Evolutionary conservation across 1,140 invertebrate species (phyloP).

Genomic region (Brachionus angularis): DNA sequence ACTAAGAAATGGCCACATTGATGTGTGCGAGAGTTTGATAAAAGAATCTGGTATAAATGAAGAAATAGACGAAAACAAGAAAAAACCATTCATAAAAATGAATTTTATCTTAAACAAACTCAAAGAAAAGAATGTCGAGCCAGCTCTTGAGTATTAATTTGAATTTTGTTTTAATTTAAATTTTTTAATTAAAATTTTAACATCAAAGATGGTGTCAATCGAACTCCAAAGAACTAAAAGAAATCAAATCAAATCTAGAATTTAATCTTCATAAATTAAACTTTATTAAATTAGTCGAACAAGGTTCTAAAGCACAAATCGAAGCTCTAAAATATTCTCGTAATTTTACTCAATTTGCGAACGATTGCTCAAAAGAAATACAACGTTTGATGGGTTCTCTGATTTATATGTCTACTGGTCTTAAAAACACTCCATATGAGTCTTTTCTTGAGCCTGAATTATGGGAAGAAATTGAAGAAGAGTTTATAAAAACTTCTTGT

Average conservation of each 20-base stretch:
- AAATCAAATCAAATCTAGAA: slow-evolving; percentile 68
- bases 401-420: slow-evolving; percentile 72
- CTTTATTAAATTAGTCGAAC: slow-evolving; percentile 69
- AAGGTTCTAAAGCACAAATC: slow-evolving; percentile 65
- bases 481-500: slow-evolving; percentile 88
- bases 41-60: slow-evolving; percentile 1
- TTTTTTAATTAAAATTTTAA: slow-evolving; percentile 45
- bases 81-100: slow-evolving; percentile 77
- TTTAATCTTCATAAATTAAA: slow-evolving; percentile 76
- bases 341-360: slow-evolving; percentile 77
- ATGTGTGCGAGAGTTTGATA: slow-evolving; percentile 75
- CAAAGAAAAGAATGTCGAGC: slow-evolving; percentile 70
- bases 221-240: slow-evolving; percentile 53
- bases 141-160: slow-evolving; percentile 67
- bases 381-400: slow-evolving; percentile 82
- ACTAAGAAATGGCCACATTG: slow-evolving; percentile 82
- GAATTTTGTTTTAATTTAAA: neutral
- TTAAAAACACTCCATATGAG: slow-evolving; percentile 75
- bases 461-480: slow-evolving; percentile 80
- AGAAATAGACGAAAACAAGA: slow-evolving; percentile 66
- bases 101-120: slow-evolving; percentile 77
- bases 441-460: slow-evolving; percentile 71
- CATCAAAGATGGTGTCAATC: slow-evolving; percentile 60
- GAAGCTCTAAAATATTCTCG: slow-evolving; percentile 82
- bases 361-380: slow-evolving; percentile 75